Base-by-base conservation (phyloP, 2,888 invertebrate species). In the Thera obeliscata region DNA sequence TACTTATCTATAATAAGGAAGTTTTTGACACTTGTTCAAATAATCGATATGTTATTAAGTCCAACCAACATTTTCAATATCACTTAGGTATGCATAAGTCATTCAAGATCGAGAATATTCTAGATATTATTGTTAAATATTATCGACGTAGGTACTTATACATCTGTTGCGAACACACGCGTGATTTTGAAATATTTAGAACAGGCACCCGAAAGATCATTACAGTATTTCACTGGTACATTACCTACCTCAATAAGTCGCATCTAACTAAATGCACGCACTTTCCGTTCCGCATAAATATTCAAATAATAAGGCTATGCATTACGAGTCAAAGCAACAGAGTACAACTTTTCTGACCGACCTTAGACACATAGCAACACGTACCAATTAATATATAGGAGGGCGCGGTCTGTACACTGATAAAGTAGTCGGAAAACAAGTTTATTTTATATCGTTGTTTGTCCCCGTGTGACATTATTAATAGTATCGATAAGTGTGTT, bases 371-470 rank as follows among this genome's bases (percentile, higher is more conserved):
- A 38, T 69, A 62, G 61, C 65, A 69, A 65, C 62, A 33, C n/a
- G 36, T 12, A 38, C 54, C 50, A 7, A 55, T 60, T 63, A 22
- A 22, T 22, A 22, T 46, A 12, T 55, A 61, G 65, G 69, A 33
- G 65, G 74, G 69, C 56, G 75, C 64, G 76, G 68, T 69, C 66
- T 35, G 6, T 3, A 22, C 9, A 55, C 56, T 64, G 75, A 77
- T 78, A 76, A 74, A 78, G 43, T 8, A 7, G 43, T 58, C 74
- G 74, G 78, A 79, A 78, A 81, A 83, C 78, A 78, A 78, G 81
- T 78, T 73, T 50, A 66, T 76, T 74, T 79, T 76, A 79, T 80
- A 74, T 70, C 75, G 77, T 80, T 81, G 80, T 81, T 81, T 81
- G 77, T 81, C 76, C 69, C 66, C 68, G 66, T 73, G 72, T 80